Evolutionary conservation across 2,113 vertebrate genomes (phyloP).

Genomic region (Tachysurus vachellii): DNA sequence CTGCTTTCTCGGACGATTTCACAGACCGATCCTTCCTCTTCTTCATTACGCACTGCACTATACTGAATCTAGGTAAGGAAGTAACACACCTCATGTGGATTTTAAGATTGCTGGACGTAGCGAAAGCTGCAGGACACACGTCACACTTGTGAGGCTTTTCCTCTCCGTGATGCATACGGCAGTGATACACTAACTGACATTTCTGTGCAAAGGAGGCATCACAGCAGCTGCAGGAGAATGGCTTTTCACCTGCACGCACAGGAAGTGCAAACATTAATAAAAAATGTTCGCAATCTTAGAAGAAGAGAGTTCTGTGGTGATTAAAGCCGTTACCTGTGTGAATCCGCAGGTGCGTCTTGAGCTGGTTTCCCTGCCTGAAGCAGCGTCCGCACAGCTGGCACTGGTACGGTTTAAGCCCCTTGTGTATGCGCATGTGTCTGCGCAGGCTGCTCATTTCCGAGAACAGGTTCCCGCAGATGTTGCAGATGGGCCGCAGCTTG

Average conservation of each 20-base stretch:
- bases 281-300: not conserved
- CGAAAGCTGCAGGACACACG: slow-evolving; percentile 85
- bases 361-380: slow-evolving; percentile 95
- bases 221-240: slow-evolving; percentile 68
- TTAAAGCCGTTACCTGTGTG: slow-evolving; percentile 84
- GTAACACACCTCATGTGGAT: slow-evolving; percentile 82
- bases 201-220: slow-evolving; percentile 78
- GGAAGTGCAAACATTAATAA: not conserved
- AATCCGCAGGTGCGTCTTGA: slow-evolving; percentile 95
- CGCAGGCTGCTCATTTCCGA: slow-evolving; percentile 93
- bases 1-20: not conserved
- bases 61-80: not conserved
- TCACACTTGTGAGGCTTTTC: slow-evolving; percentile 89
- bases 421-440: slow-evolving; percentile 95
- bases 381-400: slow-evolving; percentile 94
- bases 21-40: not conserved
- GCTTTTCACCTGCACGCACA: slow-evolving; percentile 68
- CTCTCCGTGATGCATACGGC: slow-evolving; percentile 89
- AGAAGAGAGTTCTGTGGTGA: not conserved
- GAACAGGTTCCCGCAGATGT: slow-evolving; percentile 87
- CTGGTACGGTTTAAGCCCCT: slow-evolving; percentile 91
- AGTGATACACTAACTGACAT: slow-evolving; percentile 89
- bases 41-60: not conserved
- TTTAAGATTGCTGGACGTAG: slow-evolving; percentile 89
- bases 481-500: slow-evolving; percentile 84